Evolutionary conservation across 2,797 vertebrate genomes (phyloP).

Genomic region (Anguilla obscura): DNA sequence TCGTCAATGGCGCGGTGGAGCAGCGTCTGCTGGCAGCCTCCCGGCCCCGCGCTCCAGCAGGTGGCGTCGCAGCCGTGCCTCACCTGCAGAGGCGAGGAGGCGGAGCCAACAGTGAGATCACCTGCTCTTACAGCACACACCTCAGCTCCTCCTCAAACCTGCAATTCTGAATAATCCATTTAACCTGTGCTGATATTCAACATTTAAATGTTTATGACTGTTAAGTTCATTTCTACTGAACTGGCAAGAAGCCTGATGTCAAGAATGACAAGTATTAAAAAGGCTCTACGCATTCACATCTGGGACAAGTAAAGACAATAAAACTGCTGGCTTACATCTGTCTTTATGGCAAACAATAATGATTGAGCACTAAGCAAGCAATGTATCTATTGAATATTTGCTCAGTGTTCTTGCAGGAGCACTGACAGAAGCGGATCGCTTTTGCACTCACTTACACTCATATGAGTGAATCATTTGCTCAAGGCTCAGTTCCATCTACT

Average conservation of each 20-base stretch:
- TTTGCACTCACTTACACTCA: not conserved
- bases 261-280: not conserved
- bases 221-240: no score
- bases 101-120: not conserved
- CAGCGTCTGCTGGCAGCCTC: conserved; percentile 90
- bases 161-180: not conserved
- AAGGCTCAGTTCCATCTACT: not conserved
- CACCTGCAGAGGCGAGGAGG: conserved; percentile 70
- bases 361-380: not conserved
- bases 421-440: not conserved
- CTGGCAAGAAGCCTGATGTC: not conserved
- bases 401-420: not conserved
- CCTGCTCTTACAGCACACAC: not conserved
- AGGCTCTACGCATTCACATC: not conserved
- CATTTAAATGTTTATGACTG: no score
- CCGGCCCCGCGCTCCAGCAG: conserved; percentile 87
- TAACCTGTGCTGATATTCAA: not conserved
- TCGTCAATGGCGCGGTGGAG: conserved; percentile 94
- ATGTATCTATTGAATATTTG: not conserved
- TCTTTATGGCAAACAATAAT: not conserved
- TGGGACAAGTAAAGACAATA: not conserved
- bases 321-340: not conserved
- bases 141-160: not conserved
- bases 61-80: conserved; percentile 96
- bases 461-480: not conserved